phyloP scores from a whole-genome alignment of 2,888 invertebrate species.

The Standfussiana lucernea region DNA sequence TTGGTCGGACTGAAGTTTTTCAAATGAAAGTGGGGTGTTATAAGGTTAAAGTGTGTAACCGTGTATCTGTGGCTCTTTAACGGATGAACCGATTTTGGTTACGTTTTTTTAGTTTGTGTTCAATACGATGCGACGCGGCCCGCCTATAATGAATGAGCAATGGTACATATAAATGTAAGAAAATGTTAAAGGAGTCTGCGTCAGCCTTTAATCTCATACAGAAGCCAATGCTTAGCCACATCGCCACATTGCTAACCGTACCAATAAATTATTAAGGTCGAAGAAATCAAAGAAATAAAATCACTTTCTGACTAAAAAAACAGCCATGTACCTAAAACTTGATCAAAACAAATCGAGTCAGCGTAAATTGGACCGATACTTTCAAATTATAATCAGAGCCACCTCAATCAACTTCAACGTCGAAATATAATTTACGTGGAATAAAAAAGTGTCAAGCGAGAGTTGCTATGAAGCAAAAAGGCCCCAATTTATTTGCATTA shows the following conservation, averaged over 20 bases:
- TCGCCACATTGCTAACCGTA: too few relatives aligned
- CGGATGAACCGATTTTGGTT: too few relatives aligned
- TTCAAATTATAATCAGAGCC: slow-evolving; percentile 53
- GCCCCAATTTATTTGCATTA: neutral
- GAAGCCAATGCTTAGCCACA: neutral
- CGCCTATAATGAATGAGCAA: too few relatives aligned
- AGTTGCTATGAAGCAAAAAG: neutral
- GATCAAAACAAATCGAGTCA: slow-evolving; percentile 39
- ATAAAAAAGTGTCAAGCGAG: slow-evolving; percentile 37
- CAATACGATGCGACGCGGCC: too few relatives aligned
- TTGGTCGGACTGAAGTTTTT: too few relatives aligned
- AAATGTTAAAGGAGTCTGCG: neutral
- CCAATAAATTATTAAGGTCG: too few relatives aligned
- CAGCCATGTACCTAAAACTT: slow-evolving; percentile 8
- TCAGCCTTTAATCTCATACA: neutral
- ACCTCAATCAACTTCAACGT: slow-evolving; percentile 56
- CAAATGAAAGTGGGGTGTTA: too few relatives aligned
- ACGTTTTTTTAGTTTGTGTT: too few relatives aligned
- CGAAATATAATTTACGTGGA: slow-evolving; percentile 48
- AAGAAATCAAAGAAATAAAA: neutral
- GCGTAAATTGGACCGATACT: slow-evolving; percentile 45
- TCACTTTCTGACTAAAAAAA: slow-evolving; percentile 3
- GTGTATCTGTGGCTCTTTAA: too few relatives aligned
- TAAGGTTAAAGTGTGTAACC: too few relatives aligned
- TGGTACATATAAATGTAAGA: neutral